Evolutionary conservation across 2,797 vertebrate species (phyloP).

Genomic region (Protosalanx chinensis): DNA sequence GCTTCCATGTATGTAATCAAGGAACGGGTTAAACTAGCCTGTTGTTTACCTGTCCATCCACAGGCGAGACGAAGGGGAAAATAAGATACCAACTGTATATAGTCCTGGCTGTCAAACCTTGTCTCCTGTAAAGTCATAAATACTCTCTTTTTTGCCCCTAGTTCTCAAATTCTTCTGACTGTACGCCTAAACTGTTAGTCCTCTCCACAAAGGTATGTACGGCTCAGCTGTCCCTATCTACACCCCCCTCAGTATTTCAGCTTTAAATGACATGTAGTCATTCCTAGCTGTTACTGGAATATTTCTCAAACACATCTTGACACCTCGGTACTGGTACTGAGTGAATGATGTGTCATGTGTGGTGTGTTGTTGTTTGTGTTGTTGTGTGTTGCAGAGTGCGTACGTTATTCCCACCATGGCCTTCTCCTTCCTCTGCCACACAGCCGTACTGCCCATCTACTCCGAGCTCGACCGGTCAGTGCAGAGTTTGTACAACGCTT

Average conservation of each 20-base stretch:
- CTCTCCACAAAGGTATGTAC: conserved; percentile 86
- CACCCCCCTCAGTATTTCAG: no score
- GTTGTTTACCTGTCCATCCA: conserved; percentile 32
- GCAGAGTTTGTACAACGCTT: not conserved
- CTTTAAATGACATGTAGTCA: conserved; percentile 17
- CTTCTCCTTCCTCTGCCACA: conserved; percentile 98
- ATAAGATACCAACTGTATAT: no score
- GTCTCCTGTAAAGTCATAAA: conserved; percentile 29
- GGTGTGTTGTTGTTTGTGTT: not conserved
- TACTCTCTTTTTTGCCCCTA: conserved; percentile 52
- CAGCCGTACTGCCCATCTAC: conserved; percentile 91
- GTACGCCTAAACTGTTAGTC: conserved; percentile 86
- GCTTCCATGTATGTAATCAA: conserved; percentile 33
- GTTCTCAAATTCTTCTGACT: conserved; percentile 84
- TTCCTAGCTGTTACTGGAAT: no score
- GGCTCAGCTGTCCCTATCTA: not conserved
- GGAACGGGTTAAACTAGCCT: conserved; percentile 26
- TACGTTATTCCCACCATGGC: conserved; percentile 93
- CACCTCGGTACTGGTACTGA: no score
- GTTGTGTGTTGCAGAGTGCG: conserved; percentile 79
- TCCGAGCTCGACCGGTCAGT: conserved; percentile 87
- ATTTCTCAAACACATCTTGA: no score
- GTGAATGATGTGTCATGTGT: not conserved
- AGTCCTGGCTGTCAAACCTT: conserved; percentile 19
- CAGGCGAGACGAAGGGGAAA: conserved; percentile 8